A percentile compares a stretch with the other conserved stretches of the same genome.
Conservation (phyloP, 2,888 invertebrate species). For the Sisyra terminalis region DNA sequence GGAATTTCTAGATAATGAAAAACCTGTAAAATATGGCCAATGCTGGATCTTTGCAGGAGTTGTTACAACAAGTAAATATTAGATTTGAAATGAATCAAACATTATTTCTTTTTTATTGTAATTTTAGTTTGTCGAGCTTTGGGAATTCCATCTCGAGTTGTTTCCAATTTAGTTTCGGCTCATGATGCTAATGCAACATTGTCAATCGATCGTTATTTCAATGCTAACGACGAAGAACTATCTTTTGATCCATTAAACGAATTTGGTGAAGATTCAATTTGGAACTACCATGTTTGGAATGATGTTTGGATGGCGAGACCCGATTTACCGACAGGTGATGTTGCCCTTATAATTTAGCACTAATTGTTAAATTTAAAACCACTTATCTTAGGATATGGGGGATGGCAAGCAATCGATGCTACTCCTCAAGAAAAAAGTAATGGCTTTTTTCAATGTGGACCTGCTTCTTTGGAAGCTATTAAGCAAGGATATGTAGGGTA, state of each 20-base stretch:
- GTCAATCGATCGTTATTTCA: constrained; percentile 65
- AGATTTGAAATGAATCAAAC: neutral
- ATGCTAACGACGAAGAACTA: constrained; percentile 44
- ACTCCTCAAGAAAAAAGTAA: constrained; percentile 70
- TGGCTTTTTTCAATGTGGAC: constrained; percentile 59
- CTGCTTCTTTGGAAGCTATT: constrained; percentile 62
- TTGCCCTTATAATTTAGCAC: neutral
- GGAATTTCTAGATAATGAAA: constrained; percentile 43
- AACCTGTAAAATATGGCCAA: constrained; percentile 63
- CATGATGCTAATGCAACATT: constrained; percentile 67
- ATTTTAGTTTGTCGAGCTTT: constrained; percentile 56
- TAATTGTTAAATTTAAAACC: neutral
- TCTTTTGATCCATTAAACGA: constrained; percentile 50
- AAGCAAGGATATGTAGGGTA: constrained; percentile 59
- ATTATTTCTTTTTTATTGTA: constrained; percentile 4
- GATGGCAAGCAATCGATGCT: constrained; percentile 82
- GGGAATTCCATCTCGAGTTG: constrained; percentile 64
- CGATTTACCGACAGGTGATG: constrained; percentile 46
- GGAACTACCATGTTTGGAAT: constrained; percentile 85
- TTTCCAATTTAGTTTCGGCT: constrained; percentile 70
- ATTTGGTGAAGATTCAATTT: constrained; percentile 56
- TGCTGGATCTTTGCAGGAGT: constrained; percentile 82
- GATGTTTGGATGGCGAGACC: constrained; percentile 76
- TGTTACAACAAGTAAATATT: constrained; percentile 51
- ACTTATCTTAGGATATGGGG: constrained; percentile 49